Evolutionary conservation across 2,113 vertebrate genomes (phyloP).

Genomic region (Dipodomys stephensi): DNA sequence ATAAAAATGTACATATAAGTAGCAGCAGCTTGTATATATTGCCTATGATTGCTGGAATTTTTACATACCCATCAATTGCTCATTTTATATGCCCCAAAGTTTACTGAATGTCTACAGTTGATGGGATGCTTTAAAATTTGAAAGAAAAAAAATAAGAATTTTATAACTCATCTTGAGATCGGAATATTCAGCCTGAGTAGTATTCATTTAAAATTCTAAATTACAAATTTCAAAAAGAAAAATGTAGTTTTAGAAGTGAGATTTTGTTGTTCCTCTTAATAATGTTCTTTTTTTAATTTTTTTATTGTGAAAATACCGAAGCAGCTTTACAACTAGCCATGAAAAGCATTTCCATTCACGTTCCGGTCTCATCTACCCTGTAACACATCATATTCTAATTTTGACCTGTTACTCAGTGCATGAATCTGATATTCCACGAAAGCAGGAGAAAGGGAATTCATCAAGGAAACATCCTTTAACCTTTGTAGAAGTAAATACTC

Average conservation of each 20-base stretch:
- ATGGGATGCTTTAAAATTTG: neutral
- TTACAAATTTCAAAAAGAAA: neutral
- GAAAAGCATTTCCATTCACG: constrained; percentile 27
- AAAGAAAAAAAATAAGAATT: neutral
- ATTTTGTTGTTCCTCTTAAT: constrained; percentile 5
- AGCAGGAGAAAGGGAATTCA: neutral
- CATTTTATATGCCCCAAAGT: constrained; percentile 36
- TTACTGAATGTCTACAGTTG: constrained; percentile 41
- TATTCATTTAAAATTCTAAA: neutral
- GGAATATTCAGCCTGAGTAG: neutral
- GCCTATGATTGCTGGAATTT: neutral
- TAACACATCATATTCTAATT: constrained; percentile 26
- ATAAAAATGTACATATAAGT: constrained; percentile 16
- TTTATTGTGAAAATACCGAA: neutral
- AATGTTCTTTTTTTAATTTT: neutral
- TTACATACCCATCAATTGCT: constrained; percentile 30
- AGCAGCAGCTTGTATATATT: neutral
- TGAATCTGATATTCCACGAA: neutral
- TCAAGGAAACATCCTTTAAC: neutral
- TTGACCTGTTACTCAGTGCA: neutral
- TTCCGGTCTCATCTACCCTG: neutral
- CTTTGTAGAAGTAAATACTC: constrained; percentile 13
- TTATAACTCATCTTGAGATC: constrained; percentile 9
- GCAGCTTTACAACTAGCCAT: constrained; percentile 28
- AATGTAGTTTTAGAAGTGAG: constrained; percentile 8